phyloP scores from a whole-genome alignment of 2,113 vertebrate genomes.

The Prolemur simus region DNA sequence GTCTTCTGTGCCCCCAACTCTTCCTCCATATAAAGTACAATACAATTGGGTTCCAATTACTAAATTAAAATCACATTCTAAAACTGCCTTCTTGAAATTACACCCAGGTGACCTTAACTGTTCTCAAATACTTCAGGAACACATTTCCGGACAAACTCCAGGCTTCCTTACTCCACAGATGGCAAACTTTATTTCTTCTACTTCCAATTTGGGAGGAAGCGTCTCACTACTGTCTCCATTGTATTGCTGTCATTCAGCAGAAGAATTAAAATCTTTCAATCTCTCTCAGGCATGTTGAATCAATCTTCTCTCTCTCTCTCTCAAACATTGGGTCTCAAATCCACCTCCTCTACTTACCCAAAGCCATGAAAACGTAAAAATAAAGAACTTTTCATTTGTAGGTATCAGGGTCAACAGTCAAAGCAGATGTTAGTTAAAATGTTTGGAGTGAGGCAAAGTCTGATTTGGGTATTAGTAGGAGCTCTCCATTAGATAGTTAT shows the following conservation, averaged over 20 bases:
- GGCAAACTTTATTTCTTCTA: background rate
- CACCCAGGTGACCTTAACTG: slow-evolving; percentile 33
- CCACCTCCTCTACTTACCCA: background rate
- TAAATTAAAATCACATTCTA: slow-evolving; percentile 66
- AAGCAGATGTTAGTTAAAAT: background rate
- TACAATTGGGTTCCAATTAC: slow-evolving; percentile 17
- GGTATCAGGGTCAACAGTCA: background rate
- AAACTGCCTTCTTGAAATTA: slow-evolving; percentile 54
- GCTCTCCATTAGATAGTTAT: background rate
- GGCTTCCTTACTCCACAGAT: background rate
- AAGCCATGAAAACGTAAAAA: background rate
- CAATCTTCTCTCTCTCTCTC: background rate
- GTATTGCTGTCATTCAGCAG: background rate
- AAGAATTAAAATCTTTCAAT: background rate
- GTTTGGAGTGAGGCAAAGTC: background rate
- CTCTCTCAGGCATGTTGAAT: background rate
- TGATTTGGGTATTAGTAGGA: background rate
- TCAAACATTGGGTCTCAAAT: background rate
- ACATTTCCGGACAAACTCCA: background rate
- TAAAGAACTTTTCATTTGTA: background rate
- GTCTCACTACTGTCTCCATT: background rate
- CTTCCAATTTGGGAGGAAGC: background rate
- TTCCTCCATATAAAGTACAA: background rate
- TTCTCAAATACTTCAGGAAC: slow-evolving; percentile 1
- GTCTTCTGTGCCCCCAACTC: background rate